A percentile compares a stretch with the other conserved stretches of the same genome.
Conservation (phyloP, 1,140 invertebrate genomes). For the Heliconius eleuchia region DNA sequence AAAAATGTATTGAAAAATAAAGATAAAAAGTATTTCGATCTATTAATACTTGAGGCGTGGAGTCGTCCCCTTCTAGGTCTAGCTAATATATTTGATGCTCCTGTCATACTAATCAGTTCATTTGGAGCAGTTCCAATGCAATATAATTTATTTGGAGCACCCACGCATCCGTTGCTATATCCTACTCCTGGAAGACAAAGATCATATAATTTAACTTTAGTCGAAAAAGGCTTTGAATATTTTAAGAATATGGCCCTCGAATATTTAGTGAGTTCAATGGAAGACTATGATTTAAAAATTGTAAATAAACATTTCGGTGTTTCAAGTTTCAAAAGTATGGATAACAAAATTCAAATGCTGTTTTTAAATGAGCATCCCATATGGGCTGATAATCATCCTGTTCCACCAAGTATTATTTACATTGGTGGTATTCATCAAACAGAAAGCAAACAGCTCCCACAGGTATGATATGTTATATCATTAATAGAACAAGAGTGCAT, state of each 20-base stretch:
- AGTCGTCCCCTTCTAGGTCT: conserved; percentile 49
- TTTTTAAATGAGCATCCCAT: conserved; percentile 65
- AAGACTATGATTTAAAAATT: conserved; percentile 49
- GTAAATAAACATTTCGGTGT: conserved; percentile 67
- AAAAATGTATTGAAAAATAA: conserved; percentile 45
- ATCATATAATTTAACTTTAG: conserved; percentile 49
- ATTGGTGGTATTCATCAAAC: conserved; percentile 45
- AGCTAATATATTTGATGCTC: conserved; percentile 63
- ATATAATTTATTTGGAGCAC: conserved; percentile 66
- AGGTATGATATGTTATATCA: conserved; percentile 32
- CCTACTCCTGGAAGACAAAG: conserved; percentile 60
- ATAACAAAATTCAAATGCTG: conserved; percentile 74
- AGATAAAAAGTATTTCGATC: conserved; percentile 50
- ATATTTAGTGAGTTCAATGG: not conserved
- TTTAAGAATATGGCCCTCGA: conserved; percentile 40
- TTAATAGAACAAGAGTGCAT: not conserved
- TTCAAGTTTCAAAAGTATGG: conserved; percentile 62
- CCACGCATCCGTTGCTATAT: conserved; percentile 72
- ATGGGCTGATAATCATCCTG: not conserved
- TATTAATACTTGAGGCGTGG: conserved; percentile 55
- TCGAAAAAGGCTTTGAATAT: conserved; percentile 54
- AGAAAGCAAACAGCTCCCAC: conserved; percentile 51
- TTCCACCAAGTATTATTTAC: not conserved
- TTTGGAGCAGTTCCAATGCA: conserved; percentile 41
- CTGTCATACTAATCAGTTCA: conserved; percentile 67